phyloP scores from a whole-genome alignment of 2,888 invertebrate genomes.

The Drosophila paramelanica region DNA sequence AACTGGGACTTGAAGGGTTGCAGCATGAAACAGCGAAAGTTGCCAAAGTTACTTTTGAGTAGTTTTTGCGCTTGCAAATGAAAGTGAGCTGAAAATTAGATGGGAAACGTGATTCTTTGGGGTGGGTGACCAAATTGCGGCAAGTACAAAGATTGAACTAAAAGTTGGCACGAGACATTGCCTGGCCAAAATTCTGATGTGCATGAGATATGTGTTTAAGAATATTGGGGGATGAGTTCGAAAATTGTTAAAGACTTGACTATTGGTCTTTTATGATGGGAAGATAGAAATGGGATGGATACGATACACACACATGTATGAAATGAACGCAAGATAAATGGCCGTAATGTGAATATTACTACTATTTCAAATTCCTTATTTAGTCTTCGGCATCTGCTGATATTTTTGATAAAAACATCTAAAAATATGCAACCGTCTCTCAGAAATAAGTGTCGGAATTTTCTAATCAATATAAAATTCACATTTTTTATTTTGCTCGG shows the following conservation, averaged over 20 bases:
- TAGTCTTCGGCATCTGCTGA: too few species aligned
- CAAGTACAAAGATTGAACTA: constrained; percentile 7
- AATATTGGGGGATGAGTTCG: background rate
- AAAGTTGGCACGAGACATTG: constrained; percentile 14
- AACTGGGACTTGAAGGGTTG: constrained; percentile 45
- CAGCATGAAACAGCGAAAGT: constrained; percentile 30
- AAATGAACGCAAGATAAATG: too few species aligned
- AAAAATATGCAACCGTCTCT: too few species aligned
- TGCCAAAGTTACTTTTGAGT: constrained; percentile 46
- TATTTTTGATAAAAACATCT: too few species aligned
- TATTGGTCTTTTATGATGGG: too few species aligned
- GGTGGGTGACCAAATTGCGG: constrained; percentile 19
- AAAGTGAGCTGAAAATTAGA: constrained; percentile 34
- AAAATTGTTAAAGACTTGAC: background rate
- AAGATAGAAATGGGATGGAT: too few species aligned
- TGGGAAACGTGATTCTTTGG: background rate
- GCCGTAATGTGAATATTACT: too few species aligned
- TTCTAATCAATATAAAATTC: too few species aligned
- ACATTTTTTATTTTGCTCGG: too few species aligned
- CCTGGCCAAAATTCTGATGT: constrained; percentile 10
- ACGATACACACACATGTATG: too few species aligned
- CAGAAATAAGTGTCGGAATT: too few species aligned
- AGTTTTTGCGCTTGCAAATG: constrained; percentile 35
- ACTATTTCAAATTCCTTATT: too few species aligned
- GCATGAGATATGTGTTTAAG: constrained; percentile 7